Base-by-base conservation (phyloP, 2,888 invertebrate species). In the Stenolophus ochropezus region DNA sequence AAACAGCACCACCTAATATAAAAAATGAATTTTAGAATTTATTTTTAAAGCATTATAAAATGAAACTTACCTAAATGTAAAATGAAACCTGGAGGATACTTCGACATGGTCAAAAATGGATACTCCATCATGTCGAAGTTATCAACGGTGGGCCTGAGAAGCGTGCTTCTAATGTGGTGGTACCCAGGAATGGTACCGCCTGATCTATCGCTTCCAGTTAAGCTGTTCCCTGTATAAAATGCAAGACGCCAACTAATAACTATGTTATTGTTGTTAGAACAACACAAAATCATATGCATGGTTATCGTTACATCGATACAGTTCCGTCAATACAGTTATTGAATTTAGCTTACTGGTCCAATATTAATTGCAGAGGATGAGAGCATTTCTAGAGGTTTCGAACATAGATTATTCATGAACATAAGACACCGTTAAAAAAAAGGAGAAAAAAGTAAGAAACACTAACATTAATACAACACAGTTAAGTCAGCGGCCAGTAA, bases 81-180 rank as follows among this genome's bases (percentile, higher is more conserved):
- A 84, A 98, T 94, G 86, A 98, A 97, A 8, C 96, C 97, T 0
- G 94, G 91, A 4, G 98, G 98, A 89, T 96, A 97, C 85, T 95
- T 95, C 0, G 95, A 93, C 92, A 98, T 94, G 0, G 98, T 98
- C 76, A 99, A 91, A 88, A 99, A 98, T 0, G 98, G 98, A 89
- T 97, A 98, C 87, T 98, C 98, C 87, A 97, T 89, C 93, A 97
- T 94, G 84, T 97, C 97, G 85, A 97, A 91, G 86, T 94, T 94
- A 83, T 96, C 95, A 90, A 94, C 92, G 0, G 92, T 91, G 0
- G 93, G 92, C 49, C 94, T 91, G 82, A 93, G 88, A 82, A 93
- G 91, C 71, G 93, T 91, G 65, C 88, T 88, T 71, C 88, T 87
- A 85, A 88, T 87, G 91, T 92, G 79, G 90, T 93, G 85, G 90